A percentile compares a stretch with the other conserved stretches of the same genome.
Evolutionary conservation across 1,140 invertebrate genomes (phyloP).

Genomic region (Augochlora pura): DNA sequence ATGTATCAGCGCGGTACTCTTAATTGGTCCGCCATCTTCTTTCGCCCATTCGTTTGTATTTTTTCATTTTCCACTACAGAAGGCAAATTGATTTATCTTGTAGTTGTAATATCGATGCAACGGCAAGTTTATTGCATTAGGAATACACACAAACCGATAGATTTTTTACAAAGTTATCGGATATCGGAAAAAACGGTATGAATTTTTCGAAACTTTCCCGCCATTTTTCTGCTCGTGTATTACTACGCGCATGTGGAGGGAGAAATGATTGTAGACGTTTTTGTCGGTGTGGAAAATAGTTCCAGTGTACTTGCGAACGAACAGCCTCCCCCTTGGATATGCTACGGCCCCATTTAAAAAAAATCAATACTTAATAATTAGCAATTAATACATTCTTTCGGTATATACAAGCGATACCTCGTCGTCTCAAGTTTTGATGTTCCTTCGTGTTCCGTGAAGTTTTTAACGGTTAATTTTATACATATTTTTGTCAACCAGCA

Average conservation of each 20-base stretch:
- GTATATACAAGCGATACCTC: constrained; percentile 30
- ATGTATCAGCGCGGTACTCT: constrained; percentile 63
- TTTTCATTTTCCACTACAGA: background rate
- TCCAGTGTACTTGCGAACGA: constrained; percentile 63
- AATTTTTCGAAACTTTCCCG: constrained; percentile 54
- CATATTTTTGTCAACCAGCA: background rate
- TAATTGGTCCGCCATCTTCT: constrained; percentile 76
- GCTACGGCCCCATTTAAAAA: constrained; percentile 74
- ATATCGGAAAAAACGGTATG: background rate
- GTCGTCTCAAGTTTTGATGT: constrained; percentile 6
- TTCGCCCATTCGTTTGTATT: constrained; percentile 27
- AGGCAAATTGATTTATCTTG: no score
- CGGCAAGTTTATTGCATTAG: background rate
- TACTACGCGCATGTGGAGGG: constrained; percentile 43
- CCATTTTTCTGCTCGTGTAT: constrained; percentile 39
- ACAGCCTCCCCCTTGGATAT: constrained; percentile 60
- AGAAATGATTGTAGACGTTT: constrained; percentile 46
- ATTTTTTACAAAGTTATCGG: background rate
- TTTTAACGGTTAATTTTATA: background rate
- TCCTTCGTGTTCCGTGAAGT: background rate
- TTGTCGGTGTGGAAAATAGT: constrained; percentile 66
- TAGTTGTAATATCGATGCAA: background rate
- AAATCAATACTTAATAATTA: constrained; percentile 81
- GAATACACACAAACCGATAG: constrained; percentile 9
- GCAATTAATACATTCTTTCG: constrained; percentile 72